A percentile compares a stretch with the other conserved stretches of the same genome.
These are phyloP conservation scores for Conger conger DNA, from an alignment of 2,113 vertebrate genomes.

Conservation along the genomic window DNA sequence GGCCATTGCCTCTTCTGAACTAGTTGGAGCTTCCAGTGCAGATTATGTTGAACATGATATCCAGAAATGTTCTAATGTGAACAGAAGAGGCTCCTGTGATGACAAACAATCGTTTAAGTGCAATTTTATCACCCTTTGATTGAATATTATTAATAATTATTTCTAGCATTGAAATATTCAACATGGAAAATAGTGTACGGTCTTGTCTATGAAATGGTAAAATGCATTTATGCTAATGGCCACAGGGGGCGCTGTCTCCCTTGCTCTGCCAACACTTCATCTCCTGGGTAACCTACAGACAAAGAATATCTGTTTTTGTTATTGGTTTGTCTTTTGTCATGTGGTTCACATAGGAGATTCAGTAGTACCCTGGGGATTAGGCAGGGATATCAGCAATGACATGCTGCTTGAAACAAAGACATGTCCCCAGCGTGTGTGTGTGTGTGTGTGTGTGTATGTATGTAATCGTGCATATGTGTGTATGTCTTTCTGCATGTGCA, in stretches of 20 bases:
- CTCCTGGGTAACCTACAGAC: no score
- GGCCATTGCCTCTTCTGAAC: constrained; percentile 42
- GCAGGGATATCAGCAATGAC: no score
- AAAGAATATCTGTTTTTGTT: background rate
- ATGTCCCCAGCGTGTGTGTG: background rate
- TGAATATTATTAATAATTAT: constrained; percentile 64
- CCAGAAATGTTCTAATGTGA: constrained; percentile 35
- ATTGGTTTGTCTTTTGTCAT: background rate
- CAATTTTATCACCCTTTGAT: constrained; percentile 51
- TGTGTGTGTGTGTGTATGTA: no score
- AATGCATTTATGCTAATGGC: constrained; percentile 8
- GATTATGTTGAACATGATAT: constrained; percentile 44
- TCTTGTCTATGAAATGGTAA: constrained; percentile 29
- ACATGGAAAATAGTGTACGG: constrained; percentile 25
- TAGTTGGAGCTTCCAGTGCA: constrained; percentile 46
- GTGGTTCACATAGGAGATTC: constrained; percentile 13
- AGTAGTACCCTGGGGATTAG: constrained; percentile 5
- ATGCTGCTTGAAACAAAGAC: no score
- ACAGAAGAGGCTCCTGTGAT: constrained; percentile 37
- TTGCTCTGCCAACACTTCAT: constrained; percentile 23
- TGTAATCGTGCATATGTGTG: no score
- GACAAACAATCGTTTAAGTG: constrained; percentile 26
- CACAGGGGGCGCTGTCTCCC: constrained; percentile 14
- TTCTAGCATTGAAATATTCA: constrained; percentile 60
- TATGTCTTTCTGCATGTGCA: no score